phyloP scores from a whole-genome alignment of 2,888 invertebrate genomes.

The Leptodirus hochenwartii region DNA sequence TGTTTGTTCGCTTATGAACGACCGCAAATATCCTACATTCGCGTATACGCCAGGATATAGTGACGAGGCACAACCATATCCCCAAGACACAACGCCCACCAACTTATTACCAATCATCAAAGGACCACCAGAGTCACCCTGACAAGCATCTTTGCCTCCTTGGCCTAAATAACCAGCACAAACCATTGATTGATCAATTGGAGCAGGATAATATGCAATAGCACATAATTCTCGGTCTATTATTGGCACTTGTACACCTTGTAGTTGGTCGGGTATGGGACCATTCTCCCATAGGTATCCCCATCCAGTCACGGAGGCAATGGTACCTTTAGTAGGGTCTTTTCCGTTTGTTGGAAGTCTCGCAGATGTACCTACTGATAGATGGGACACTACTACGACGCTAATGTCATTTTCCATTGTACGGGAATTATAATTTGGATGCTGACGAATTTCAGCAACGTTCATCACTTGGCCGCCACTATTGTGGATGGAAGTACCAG shows the following conservation, averaged over 20 bases:
- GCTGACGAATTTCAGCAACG: constrained; percentile 11
- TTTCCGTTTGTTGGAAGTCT: too few relatives aligned
- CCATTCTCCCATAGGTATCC: constrained; percentile 4
- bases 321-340: too few relatives aligned
- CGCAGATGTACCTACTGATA: too few relatives aligned
- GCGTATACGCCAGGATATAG: too few relatives aligned
- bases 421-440: constrained; percentile 9
- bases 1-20: too few relatives aligned
- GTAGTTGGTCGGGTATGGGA: constrained; percentile 3
- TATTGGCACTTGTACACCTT: constrained; percentile 6
- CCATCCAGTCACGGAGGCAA: constrained; percentile 9
- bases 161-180: constrained; percentile 3
- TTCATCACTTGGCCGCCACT: constrained; percentile 8
- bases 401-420: constrained; percentile 13
- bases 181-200: too few relatives aligned
- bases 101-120: too few relatives aligned
- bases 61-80: too few relatives aligned
- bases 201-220: constrained; percentile 2
- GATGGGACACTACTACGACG: constrained; percentile 12
- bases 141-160: constrained; percentile 5
- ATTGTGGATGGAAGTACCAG: constrained; percentile 9
- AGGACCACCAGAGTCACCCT: too few relatives aligned
- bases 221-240: constrained; percentile 1
- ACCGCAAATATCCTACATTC: too few relatives aligned
- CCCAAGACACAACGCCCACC: too few relatives aligned